A percentile compares a stretch with the other conserved stretches of the same genome.
Evolutionary conservation across 2,113 vertebrate species (phyloP).

Genomic region (Steatornis caripensis): DNA sequence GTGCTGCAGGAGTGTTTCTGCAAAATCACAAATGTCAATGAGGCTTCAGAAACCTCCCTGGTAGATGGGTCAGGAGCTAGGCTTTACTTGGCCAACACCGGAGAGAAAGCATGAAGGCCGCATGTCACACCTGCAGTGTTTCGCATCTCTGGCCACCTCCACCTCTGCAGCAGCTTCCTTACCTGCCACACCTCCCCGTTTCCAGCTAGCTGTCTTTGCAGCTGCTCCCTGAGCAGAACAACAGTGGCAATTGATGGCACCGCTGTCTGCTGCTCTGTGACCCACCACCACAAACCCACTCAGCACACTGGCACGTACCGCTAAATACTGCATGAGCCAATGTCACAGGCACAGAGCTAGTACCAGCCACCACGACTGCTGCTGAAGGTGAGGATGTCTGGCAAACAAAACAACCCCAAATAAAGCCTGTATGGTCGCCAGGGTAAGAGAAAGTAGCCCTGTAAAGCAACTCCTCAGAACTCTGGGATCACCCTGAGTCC

Average conservation of each 20-base stretch:
- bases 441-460: background rate
- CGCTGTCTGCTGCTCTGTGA: background rate
- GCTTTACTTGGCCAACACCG: background rate
- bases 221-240: background rate
- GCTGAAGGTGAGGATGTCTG: background rate
- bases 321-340: background rate
- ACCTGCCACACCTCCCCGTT: background rate
- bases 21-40: background rate
- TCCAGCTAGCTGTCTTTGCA: background rate
- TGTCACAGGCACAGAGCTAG: background rate
- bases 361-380: background rate
- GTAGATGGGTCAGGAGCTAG: background rate
- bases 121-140: background rate
- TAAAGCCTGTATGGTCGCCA: background rate
- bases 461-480: background rate
- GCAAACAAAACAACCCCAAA: background rate
- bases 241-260: background rate
- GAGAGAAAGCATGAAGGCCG: background rate
- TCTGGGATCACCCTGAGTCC: background rate
- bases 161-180: background rate
- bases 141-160: background rate
- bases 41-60: background rate
- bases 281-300: background rate
- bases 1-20: background rate
- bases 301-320: background rate